Evolutionary conservation across 1,140 invertebrate genomes (phyloP).

Genomic region (Eubasilissa regina): DNA sequence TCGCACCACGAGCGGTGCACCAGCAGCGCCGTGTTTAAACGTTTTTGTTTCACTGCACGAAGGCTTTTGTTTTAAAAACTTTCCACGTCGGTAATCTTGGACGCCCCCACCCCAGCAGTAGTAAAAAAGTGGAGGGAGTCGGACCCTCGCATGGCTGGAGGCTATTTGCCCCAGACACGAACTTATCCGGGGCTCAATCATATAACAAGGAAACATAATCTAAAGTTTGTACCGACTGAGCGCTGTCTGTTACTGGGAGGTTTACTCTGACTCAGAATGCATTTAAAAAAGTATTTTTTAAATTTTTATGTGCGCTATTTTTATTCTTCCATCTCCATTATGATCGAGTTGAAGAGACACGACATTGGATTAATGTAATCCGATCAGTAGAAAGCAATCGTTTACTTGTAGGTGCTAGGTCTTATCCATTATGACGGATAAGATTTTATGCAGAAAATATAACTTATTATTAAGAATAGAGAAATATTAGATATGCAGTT

Average conservation of each 20-base stretch:
- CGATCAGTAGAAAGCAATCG: too few species aligned
- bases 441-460: too few species aligned
- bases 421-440: too few species aligned
- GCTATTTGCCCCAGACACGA: constrained; percentile 56
- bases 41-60: constrained; percentile 29
- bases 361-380: too few species aligned
- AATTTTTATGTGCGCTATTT: too few species aligned
- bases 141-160: constrained; percentile 52
- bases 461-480: too few species aligned
- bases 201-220: constrained; percentile 52
- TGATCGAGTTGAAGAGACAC: too few species aligned
- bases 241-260: not conserved
- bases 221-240: constrained; percentile 34
- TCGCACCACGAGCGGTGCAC: not conserved
- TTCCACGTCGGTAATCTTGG: constrained; percentile 28
- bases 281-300: not conserved
- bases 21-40: not conserved
- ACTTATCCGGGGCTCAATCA: constrained; percentile 57
- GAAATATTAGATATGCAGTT: too few species aligned
- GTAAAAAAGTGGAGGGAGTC: constrained; percentile 14
- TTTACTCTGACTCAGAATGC: not conserved
- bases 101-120: constrained; percentile 1
- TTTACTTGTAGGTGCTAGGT: too few species aligned
- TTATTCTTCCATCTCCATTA: too few species aligned
- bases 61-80: constrained; percentile 39